Base-by-base conservation (phyloP, 1,140 invertebrate genomes). In the Drosophila willistoni region DNA sequence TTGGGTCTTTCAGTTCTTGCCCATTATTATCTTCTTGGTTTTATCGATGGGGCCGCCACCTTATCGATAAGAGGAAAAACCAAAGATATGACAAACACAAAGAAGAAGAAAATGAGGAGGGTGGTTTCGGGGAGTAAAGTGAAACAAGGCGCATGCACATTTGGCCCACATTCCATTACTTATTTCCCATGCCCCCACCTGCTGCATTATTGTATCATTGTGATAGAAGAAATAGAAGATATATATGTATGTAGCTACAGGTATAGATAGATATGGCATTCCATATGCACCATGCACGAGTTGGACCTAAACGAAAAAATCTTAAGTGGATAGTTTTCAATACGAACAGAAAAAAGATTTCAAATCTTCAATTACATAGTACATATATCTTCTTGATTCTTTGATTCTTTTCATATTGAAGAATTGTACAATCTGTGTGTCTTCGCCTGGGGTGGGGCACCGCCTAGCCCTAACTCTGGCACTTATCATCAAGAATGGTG, bases 11-110 rank as follows among this genome's bases (percentile, higher is more conserved):
- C 9, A 51, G 17, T 51, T 22, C 17, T 22, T 22, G 10, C 17
- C 44, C 10, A 9, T 36, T 19, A 51, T 51, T 51, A 51, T 51
- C 44, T 51, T 47, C 14, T 19, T 47, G 44, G 17, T 14, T 47
- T 51, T 51, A 51, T 51, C 44, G 44, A 22, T 51, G 17, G 44
- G 44, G 44, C 7, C 12, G 44, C 7, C 12, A 47, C 22, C 29
- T 51, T 51, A 51, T 51, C 44, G 44, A 51, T 51, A 51, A 51
- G 44, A 51, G 22, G 44, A 51, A 51, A 22, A 47, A 22, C 9
- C 17, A 51, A 22, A 22, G 44, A 51, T 51, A 51, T 51, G 44
- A 47, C 44, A 9, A 47, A 51, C 1, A 12, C 2, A 7, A 17
- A 47, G 9, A 22, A 10, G 0, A 4, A 51, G 17, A 29, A 29